phyloP scores from a whole-genome alignment of 2,888 invertebrate species.

The Drosophila subquinaria region DNA sequence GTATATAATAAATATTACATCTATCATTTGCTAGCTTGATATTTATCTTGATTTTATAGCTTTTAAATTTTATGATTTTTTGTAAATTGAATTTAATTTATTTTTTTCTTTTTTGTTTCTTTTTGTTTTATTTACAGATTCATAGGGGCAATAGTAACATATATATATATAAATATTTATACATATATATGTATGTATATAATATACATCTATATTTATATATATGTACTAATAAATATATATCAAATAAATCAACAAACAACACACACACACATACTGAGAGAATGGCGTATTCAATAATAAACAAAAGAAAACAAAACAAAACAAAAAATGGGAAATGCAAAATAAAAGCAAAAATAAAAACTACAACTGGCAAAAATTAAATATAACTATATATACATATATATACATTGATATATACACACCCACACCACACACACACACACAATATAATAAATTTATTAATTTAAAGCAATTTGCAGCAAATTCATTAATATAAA shows the following conservation, averaged over 20 bases:
- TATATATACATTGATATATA: conserved; percentile 35
- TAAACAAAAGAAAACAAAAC: conserved; percentile 17
- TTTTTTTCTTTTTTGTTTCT: conserved; percentile 43
- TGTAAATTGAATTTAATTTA: conserved; percentile 35
- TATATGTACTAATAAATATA: conserved; percentile 46
- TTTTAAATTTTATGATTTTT: neutral
- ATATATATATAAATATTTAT: conserved; percentile 50
- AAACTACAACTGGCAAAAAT: conserved; percentile 28
- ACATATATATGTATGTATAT: conserved; percentile 34
- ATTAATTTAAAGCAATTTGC: conserved; percentile 56
- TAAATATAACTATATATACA: conserved; percentile 27
- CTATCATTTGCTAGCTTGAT: conserved; percentile 29
- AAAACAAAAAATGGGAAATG: conserved; percentile 35
- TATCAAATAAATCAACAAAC: conserved; percentile 30
- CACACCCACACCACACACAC: conserved; percentile 24
- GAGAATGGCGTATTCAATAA: conserved; percentile 35
- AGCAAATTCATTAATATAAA: conserved; percentile 28
- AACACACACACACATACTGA: conserved; percentile 36
- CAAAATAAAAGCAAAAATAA: conserved; percentile 23
- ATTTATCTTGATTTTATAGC: conserved; percentile 6
- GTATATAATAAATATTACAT: neutral
- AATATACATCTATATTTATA: conserved; percentile 49
- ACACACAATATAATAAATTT: conserved; percentile 38
- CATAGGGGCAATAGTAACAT: conserved; percentile 78
- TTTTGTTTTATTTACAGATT: conserved; percentile 74